Conservation (phyloP, 2,888 invertebrate genomes). For the Hirtodrosophila confusa region DNA sequence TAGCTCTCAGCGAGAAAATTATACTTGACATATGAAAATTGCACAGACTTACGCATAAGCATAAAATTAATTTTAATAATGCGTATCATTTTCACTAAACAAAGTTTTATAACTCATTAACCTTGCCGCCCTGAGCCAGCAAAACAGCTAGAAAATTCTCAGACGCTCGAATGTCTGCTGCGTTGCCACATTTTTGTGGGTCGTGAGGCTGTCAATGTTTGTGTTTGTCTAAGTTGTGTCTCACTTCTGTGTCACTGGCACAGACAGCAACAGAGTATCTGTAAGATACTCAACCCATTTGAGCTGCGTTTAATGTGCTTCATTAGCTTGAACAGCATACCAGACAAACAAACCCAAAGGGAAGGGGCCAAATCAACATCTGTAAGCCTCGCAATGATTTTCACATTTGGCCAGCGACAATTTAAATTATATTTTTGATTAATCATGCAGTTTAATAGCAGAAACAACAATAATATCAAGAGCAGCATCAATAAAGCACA, state of each 20-base stretch:
- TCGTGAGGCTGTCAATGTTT: background rate
- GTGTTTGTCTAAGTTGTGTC: conserved; percentile 36
- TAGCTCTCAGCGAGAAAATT: conserved; percentile 46
- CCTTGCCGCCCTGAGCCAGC: conserved; percentile 45
- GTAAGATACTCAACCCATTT: conserved; percentile 47
- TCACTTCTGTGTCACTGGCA: conserved; percentile 66
- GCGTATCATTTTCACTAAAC: conserved; percentile 66
- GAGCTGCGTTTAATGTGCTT: conserved; percentile 59
- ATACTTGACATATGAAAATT: conserved; percentile 56
- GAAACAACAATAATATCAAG: conserved; percentile 27
- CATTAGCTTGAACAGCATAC: conserved; percentile 57
- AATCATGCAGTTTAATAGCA: conserved; percentile 60
- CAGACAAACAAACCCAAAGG: conserved; percentile 3
- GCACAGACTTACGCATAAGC: conserved; percentile 22
- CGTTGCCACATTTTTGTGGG: too few relatives aligned
- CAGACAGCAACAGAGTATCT: conserved; percentile 39
- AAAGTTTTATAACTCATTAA: conserved; percentile 75
- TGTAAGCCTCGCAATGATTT: conserved; percentile 60
- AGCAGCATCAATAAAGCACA: conserved; percentile 21
- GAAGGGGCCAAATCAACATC: conserved; percentile 25
- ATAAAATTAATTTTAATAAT: conserved; percentile 66
- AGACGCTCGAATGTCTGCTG: too few relatives aligned
- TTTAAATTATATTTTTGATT: conserved; percentile 68
- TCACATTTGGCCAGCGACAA: conserved; percentile 53
- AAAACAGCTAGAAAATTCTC: conserved; percentile 30